A percentile compares a stretch with the other conserved stretches of the same genome.
Conservation (phyloP, 1,140 invertebrate species). For the Asobara japonica region DNA sequence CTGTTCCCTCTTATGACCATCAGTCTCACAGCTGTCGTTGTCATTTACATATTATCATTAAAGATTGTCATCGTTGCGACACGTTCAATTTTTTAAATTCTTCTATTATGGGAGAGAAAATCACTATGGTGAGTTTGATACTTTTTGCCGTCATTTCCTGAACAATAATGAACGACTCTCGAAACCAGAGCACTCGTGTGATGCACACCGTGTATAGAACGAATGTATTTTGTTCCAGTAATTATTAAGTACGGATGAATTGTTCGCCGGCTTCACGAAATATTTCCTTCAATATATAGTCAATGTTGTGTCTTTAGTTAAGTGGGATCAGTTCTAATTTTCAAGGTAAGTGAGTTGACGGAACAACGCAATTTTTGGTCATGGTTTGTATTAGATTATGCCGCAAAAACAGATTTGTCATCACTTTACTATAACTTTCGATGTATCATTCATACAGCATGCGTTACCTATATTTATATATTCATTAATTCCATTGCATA, state of each 20-base stretch:
- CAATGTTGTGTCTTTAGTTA: constrained; percentile 3
- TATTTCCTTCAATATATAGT: background rate
- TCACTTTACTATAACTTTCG: constrained; percentile 11
- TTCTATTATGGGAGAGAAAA: background rate
- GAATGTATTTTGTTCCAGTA: background rate
- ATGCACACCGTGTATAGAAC: constrained; percentile 21
- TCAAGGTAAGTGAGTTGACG: background rate
- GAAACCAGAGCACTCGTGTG: constrained; percentile 34
- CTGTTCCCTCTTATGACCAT: background rate
- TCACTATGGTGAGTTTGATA: background rate
- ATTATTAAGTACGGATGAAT: constrained; percentile 8
- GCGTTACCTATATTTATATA: background rate
- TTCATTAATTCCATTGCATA: background rate
- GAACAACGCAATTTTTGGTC: constrained; percentile 19
- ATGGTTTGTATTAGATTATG: background rate
- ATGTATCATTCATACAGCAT: background rate
- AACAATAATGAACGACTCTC: constrained; percentile 21
- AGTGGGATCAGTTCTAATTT: background rate
- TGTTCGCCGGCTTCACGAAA: background rate
- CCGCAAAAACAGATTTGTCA: constrained; percentile 20
- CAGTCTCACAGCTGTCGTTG: constrained; percentile 19
- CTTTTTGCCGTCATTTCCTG: background rate
- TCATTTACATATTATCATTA: constrained; percentile 32
- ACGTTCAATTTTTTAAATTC: background rate
- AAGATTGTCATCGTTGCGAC: constrained; percentile 37